Base-by-base conservation (phyloP, 2,113 vertebrate genomes). In the Erinaceus europaeus region DNA sequence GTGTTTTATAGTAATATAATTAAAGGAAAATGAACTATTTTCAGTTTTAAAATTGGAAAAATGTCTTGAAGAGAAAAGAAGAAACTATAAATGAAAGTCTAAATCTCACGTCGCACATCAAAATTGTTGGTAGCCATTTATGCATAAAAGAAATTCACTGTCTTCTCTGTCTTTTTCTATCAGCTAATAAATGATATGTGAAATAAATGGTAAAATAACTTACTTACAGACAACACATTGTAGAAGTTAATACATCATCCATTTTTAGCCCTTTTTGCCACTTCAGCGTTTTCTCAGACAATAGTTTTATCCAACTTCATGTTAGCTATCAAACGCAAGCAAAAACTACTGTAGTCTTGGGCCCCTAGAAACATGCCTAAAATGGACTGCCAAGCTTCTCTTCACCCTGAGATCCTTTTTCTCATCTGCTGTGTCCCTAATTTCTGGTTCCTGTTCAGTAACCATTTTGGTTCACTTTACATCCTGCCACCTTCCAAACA, bases 131-230 rank as follows among this genome's bases (percentile, higher is more conserved):
- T 53, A 40, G 92, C 67, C 15, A 46, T 38, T 65, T 73, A 69
- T 38, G n/a, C 61, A 71, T 42, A 85, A 50, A n/a, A n/a, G n/a
- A 86, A 68, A 44, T 25, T 44, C 12, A 74, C 57, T 82, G 82
- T 78, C 6, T 34, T 18, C 57, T 15, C 29, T 34, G 48, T 46
- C 69, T 42, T 27, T 38, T 81, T 69, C 65, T 88, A 85, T 62
- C 65, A 82, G n/a, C 8, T 81, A 78, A 69, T 74, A 82, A 82
- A 88, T 64, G 25, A 64, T 52, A 76, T 27, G 10, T 21, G n/a
- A 50, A 78, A 21, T 21, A 21, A 88, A 40, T 61, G 14, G n/a
- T n/a, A n/a, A 67, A 79, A 85, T 88, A 88, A 75, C 65, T 34
- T 80, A 79, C 8, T 53, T 72, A 15, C n/a, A 40, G 25, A 61